A percentile compares a stretch with the other conserved stretches of the same genome.
phyloP scores from a whole-genome alignment of 2,797 vertebrate species.

The Pangasius sanitwongsei region DNA sequence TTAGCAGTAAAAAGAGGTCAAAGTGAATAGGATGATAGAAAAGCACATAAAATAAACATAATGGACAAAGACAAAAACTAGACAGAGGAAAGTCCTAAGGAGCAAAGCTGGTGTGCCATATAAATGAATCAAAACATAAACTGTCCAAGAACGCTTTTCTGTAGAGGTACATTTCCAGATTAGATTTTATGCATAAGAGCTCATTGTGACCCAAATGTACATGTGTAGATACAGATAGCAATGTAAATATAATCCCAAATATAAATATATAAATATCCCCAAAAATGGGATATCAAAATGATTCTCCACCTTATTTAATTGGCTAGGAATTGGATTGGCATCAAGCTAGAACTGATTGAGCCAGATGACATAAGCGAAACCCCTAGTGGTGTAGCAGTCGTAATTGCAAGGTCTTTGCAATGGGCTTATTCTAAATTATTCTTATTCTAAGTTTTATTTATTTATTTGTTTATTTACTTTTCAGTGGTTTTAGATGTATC shows the following conservation, averaged over 20 bases:
- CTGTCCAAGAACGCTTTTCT: not conserved
- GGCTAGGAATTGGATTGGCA: not conserved
- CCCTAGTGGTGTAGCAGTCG: not conserved
- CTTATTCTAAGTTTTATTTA: no score
- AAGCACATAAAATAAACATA: not conserved
- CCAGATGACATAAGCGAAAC: no score
- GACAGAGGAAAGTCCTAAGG: not conserved
- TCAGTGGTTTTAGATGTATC: not conserved
- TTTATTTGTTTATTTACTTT: no score
- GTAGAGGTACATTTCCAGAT: not conserved
- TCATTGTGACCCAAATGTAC: not conserved
- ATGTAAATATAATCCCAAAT: no score
- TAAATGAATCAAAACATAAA: not conserved
- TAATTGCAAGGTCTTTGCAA: not conserved
- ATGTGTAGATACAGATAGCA: not conserved
- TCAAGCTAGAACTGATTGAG: not conserved
- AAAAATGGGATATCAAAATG: not conserved
- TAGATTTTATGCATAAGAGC: not conserved
- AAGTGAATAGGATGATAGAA: not conserved
- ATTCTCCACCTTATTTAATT: not conserved
- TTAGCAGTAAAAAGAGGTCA: not conserved
- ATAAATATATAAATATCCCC: no score
- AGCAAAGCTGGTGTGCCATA: not conserved
- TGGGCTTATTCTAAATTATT: not conserved
- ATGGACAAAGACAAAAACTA: not conserved